Evolutionary conservation across 2,113 vertebrate species (phyloP).

Genomic region (Myrmophylax atrothorax): DNA sequence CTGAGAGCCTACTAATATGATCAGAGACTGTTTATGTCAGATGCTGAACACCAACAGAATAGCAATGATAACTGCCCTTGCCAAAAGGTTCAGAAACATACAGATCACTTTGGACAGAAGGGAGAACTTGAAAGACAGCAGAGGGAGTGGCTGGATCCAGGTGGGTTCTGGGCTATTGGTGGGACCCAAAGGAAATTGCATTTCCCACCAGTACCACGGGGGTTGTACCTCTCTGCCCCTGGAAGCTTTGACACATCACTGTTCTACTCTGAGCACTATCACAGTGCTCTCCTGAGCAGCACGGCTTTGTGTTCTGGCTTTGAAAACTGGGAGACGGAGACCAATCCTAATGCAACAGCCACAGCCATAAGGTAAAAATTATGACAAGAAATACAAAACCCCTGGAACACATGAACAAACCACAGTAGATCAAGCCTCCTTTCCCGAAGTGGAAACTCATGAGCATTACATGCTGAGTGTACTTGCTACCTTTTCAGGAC

Average conservation of each 20-base stretch:
- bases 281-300: neutral
- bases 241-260: neutral
- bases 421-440: neutral
- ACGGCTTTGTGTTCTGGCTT: neutral
- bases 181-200: neutral
- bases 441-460: neutral
- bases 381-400: neutral
- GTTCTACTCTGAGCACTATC: neutral
- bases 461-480: neutral
- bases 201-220: neutral
- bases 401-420: neutral
- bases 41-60: conserved; percentile 23
- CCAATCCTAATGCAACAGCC: neutral
- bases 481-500: neutral
- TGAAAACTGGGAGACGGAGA: neutral
- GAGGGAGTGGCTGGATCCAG: neutral
- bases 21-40: conserved; percentile 34
- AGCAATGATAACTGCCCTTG: conserved; percentile 38
- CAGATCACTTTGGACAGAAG: neutral
- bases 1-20: conserved; percentile 38
- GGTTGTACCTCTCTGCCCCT: neutral
- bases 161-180: neutral
- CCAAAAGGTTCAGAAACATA: neutral
- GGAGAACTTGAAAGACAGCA: neutral
- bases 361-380: neutral